Evolutionary conservation across 2,888 invertebrate genomes (phyloP).

Genomic region (Cerceris rybyensis): DNA sequence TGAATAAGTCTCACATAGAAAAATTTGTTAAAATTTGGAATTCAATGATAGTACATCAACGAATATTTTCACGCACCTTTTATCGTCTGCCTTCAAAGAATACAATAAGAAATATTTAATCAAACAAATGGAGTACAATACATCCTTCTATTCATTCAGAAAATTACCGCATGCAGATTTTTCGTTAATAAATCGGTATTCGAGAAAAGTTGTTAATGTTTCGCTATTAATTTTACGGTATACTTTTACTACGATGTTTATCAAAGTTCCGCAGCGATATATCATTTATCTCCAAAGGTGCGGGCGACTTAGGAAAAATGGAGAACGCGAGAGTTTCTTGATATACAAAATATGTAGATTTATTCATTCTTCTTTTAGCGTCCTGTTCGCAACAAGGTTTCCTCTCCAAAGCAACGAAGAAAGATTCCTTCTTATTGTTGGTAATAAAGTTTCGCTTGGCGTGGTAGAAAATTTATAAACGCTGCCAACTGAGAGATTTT

Average conservation of each 20-base stretch:
- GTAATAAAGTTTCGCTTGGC: not conserved
- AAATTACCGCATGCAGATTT: too few relatives aligned
- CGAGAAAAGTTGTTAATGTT: not conserved
- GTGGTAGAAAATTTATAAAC: not conserved
- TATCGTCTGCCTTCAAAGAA: too few relatives aligned
- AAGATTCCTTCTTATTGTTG: too few relatives aligned
- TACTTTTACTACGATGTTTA: not conserved
- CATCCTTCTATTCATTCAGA: too few relatives aligned
- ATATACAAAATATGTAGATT: conserved; percentile 38
- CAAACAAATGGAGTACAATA: too few relatives aligned
- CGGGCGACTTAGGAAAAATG: not conserved
- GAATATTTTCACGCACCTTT: too few relatives aligned
- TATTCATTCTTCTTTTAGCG: conserved; percentile 31
- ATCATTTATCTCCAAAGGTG: conserved; percentile 20
- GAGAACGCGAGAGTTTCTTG: conserved; percentile 18
- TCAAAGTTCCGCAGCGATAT: not conserved
- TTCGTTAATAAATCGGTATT: not conserved
- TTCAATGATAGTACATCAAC: too few relatives aligned
- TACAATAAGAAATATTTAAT: too few relatives aligned
- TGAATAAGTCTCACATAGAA: too few relatives aligned
- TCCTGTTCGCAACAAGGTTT: not conserved
- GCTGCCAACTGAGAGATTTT: too few relatives aligned
- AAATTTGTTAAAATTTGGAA: too few relatives aligned
- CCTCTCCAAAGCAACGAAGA: not conserved
- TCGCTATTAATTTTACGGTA: not conserved